phyloP scores from a whole-genome alignment of 2,113 vertebrate genomes.

The Hippocampus abdominalis region DNA sequence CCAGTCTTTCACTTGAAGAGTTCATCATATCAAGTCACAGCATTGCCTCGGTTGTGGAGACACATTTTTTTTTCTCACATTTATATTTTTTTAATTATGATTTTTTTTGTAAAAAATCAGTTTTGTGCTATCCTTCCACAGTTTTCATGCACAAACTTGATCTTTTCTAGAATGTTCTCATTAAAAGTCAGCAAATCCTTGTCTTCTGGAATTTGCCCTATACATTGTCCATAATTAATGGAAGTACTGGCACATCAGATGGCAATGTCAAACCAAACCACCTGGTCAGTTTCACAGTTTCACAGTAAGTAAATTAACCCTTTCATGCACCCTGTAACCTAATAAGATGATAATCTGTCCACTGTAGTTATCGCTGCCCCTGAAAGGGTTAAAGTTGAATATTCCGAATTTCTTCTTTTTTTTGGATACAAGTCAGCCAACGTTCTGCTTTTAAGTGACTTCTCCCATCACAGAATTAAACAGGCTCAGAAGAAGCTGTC shows the following conservation, averaged over 20 bases:
- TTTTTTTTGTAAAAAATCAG: background rate
- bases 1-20: conserved; percentile 17
- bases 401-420: too few relatives aligned
- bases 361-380: too few relatives aligned
- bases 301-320: too few relatives aligned
- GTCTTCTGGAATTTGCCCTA: background rate
- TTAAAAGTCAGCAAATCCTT: background rate
- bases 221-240: background rate
- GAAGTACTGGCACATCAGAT: background rate
- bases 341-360: too few relatives aligned
- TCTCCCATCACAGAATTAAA: background rate
- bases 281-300: too few relatives aligned
- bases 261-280: too few relatives aligned
- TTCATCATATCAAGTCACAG: conserved; percentile 14
- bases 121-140: background rate
- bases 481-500: conserved; percentile 2
- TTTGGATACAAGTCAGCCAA: too few relatives aligned
- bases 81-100: background rate
- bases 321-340: too few relatives aligned
- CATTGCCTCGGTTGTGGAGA: background rate
- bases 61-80: conserved; percentile 6
- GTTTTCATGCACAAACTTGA: background rate
- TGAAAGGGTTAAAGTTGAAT: too few relatives aligned
- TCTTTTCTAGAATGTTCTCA: background rate
- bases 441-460: background rate